Evolutionary conservation across 1,140 invertebrate genomes (phyloP), one percentile per base, ranked within the genome.

Genomic region (Papilio glaucus): DNA sequence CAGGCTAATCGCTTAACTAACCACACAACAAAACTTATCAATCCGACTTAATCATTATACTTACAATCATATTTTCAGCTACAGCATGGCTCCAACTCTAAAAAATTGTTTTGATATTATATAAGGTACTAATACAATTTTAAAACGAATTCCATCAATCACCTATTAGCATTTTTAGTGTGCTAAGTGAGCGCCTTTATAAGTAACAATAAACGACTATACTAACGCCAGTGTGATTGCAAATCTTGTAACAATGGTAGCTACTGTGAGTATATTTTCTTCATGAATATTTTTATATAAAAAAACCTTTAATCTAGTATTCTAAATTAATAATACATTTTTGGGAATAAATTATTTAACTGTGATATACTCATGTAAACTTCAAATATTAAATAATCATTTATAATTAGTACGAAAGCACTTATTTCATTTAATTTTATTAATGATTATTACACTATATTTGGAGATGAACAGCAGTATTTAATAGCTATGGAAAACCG

Each of bases 121-220:
- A 21, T 1, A 45, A 21, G 9, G 1, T 24, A 49, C 18, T 49
- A 21, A 49, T 45, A 45, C 18, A 45, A 18, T 15, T 45, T 45
- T 45, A 45, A 6, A 49, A 49, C 45, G 45, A 49, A 49, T 21
- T 49, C 45, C 18, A 49, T 49, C 18, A 49, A 2, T 49, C 45
- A 49, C 1, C 8, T 21, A 49, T 49, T 49, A 49, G 18, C 45
- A 49, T 9, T 21, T 21, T 1, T 4, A 9, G 8, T 21, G 45
- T 49, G 45, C 45, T 49, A 49, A 49, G 21, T 24, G 18, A 49
- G 10, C 45, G 21, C 45, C 45, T 49, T 49, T 49, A 49, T 49
- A 49, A 49, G 45, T 49, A 21, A 49, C 45, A 49, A 49, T 49
- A 49, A 49, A 49, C 18, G 21, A 49, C 45, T 49, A 49, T n/a